Evolutionary conservation across 92 coral and sea anemone species (phyloP), one percentile per base, ranked within the genome.

Genomic region (Zoanthus sansibaricus): DNA sequence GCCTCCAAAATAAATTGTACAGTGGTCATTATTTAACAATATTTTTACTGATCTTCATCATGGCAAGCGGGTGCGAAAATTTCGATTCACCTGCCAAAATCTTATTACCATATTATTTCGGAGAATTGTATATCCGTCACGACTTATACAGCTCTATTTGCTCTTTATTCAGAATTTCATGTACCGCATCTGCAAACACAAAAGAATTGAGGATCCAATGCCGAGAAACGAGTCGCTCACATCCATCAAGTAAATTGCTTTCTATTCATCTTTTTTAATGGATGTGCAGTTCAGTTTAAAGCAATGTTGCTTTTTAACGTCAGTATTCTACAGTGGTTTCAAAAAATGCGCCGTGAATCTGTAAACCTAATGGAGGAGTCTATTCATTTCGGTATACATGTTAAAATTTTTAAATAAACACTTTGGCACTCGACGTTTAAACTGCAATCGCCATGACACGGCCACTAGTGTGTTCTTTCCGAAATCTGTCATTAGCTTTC

Each of bases 131-230:
- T 46, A 66, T 67, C 75, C 85, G 70, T 47, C 66, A 64, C 67
- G 75, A 80, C 66, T 80, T 80, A 21, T 80, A 80, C 85, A 80
- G 85, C 75, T 80, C 85, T 80, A 49, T 80, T 80, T 80, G 56
- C 85, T 20, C 66, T 80, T 52, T 80, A 80, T 80, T 80, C 85
- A 80, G 62, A 45, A 80, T 70, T 64, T 55, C 75, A 32, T 71
- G 85, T 80, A 80, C 85, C 85, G 70, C 85, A 64, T 80, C 75
- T 67, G 66, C 85, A 80, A 80, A 80, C 55, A 80, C 85, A 80
- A 80, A 64, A 80, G 85, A 47, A 47, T 25, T 12, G 85, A 80
- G 59, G 20, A 80, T 46, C 74, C 59, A 66, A 49, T 44, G 85
- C 85, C 73, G 44, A 80, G 74, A 46, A 33, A 48, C n/a, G 73